Percentiles rank a stretch among this genome's conserved stretches.
Conservation (phyloP, 2,113 vertebrate genomes). For the Natator depressus region DNA sequence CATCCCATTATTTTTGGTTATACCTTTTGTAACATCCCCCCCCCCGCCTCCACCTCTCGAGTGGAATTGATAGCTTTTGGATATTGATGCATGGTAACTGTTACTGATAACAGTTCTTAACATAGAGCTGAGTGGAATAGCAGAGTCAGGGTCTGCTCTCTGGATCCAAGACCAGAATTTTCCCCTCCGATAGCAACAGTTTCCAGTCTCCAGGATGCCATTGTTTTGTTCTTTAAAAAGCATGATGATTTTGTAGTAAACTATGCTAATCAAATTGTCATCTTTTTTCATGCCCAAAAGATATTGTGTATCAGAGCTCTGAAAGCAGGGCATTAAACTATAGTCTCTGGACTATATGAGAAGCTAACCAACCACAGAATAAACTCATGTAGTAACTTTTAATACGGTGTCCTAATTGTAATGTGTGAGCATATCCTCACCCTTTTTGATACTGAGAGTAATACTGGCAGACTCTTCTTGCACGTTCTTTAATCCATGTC, state of each 20-base stretch:
- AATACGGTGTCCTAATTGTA: background rate
- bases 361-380: background rate
- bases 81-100: background rate
- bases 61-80: background rate
- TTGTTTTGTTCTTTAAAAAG: background rate
- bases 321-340: background rate
- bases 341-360: background rate
- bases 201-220: background rate
- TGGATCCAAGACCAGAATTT: background rate
- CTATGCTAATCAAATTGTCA: background rate
- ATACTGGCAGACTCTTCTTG: background rate
- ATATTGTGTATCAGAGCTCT: background rate
- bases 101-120: background rate
- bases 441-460: background rate
- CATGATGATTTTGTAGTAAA: background rate
- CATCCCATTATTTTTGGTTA: background rate
- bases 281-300: background rate
- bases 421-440: background rate
- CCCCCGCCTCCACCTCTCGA: background rate
- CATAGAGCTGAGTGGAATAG: background rate
- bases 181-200: background rate
- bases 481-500: slow-evolving; percentile 3
- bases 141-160: background rate
- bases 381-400: background rate
- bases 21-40: background rate